Evolutionary conservation across 1,140 invertebrate species (phyloP).

Genomic region (Dinothrombium tinctorium): DNA sequence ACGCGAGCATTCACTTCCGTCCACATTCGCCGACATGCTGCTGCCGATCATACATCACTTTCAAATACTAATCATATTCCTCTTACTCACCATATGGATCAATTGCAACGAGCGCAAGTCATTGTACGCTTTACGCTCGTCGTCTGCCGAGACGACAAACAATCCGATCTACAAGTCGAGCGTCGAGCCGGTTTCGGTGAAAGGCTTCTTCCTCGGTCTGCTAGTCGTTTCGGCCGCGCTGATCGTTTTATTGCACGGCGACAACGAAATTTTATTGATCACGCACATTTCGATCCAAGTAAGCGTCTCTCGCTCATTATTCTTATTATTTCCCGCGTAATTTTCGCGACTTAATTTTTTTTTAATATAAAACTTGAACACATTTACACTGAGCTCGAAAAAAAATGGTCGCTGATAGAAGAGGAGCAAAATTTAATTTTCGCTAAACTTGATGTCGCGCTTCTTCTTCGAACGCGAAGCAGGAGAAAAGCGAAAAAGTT

Average conservation of each 20-base stretch:
- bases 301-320: background rate
- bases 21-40: constrained; percentile 4
- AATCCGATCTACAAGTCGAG: background rate
- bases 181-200: constrained; percentile 25
- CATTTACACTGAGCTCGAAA: too few relatives aligned
- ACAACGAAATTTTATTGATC: background rate
- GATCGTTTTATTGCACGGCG: constrained; percentile 25
- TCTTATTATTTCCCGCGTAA: background rate
- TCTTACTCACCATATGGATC: constrained; percentile 12
- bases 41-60: constrained; percentile 9
- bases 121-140: constrained; percentile 1
- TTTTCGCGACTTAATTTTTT: too few relatives aligned
- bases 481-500: background rate
- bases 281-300: constrained; percentile 9
- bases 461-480: background rate
- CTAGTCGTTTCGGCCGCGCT: constrained; percentile 31
- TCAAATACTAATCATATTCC: constrained; percentile 10
- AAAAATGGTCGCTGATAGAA: background rate
- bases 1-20: background rate
- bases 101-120: constrained; percentile 8
- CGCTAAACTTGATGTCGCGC: background rate
- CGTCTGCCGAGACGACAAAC: constrained; percentile 3
- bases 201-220: constrained; percentile 34
- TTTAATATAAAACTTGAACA: background rate
- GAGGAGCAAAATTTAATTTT: background rate